Percentiles rank a stretch among this genome's conserved stretches.
Conservation (phyloP, 1,140 invertebrate genomes). For the Drosophila erecta region DNA sequence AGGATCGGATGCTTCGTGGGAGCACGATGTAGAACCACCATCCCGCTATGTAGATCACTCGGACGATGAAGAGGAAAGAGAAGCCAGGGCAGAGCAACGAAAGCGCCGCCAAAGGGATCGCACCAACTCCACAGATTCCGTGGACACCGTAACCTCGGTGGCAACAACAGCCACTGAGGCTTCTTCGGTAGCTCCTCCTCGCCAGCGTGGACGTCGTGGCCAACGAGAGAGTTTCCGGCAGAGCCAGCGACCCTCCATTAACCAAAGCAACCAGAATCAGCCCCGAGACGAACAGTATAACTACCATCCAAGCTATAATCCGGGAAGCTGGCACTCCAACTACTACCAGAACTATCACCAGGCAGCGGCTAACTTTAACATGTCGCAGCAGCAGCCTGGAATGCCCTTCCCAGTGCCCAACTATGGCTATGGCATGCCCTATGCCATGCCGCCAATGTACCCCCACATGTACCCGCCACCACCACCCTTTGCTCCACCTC, state of each 20-base stretch:
- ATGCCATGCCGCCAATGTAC: conserved; percentile 50
- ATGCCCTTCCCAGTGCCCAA: conserved; percentile 56
- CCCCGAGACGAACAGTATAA: conserved; percentile 52
- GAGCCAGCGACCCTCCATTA: conserved; percentile 17
- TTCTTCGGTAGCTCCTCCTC: conserved; percentile 26
- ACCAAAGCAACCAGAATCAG: conserved; percentile 23
- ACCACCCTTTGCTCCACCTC: conserved; percentile 30
- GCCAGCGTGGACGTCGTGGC: conserved; percentile 56
- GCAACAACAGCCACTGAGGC: conserved; percentile 31
- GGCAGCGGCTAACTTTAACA: conserved; percentile 60
- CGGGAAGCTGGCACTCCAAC: conserved; percentile 82
- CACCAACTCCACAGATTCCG: conserved; percentile 62
- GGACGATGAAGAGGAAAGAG: conserved; percentile 93
- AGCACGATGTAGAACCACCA: conserved; percentile 93
- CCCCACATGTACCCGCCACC: conserved; percentile 30
- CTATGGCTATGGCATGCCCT: conserved; percentile 58
- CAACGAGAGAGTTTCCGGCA: conserved; percentile 47
- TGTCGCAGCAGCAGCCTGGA: conserved; percentile 49
- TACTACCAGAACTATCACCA: conserved; percentile 75
- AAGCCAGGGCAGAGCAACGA: conserved; percentile 84
- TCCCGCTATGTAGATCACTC: conserved; percentile 91
- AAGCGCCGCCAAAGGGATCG: conserved; percentile 65
- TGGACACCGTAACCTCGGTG: conserved; percentile 40
- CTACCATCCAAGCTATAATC: conserved; percentile 76
- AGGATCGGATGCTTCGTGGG: conserved; percentile 93